phyloP scores from a whole-genome alignment of 2,797 vertebrate genomes.

The Sitta carolinensis region DNA sequence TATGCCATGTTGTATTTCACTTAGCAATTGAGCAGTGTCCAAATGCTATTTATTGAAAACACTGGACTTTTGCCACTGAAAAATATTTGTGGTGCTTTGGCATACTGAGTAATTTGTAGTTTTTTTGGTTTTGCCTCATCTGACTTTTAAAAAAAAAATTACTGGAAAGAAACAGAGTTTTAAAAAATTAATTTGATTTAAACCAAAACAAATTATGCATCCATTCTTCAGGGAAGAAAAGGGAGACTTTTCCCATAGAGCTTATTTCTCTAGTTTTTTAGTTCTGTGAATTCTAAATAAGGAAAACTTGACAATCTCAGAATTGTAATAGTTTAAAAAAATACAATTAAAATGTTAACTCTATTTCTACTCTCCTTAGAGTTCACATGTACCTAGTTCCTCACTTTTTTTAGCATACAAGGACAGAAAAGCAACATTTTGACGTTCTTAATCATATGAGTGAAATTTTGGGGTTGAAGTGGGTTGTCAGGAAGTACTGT shows the following conservation, averaged over 20 bases:
- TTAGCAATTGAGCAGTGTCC: background rate
- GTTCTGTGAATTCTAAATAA: background rate
- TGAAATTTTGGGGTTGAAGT: slow-evolving; percentile 9
- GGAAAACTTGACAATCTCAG: background rate
- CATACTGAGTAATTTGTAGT: slow-evolving; percentile 15
- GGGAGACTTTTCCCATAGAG: background rate
- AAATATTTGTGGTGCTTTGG: slow-evolving; percentile 52
- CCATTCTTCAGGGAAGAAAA: background rate
- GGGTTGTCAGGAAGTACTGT: background rate
- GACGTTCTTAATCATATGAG: slow-evolving; percentile 1
- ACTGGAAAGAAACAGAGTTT: slow-evolving; percentile 4
- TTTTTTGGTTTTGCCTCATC: slow-evolving; percentile 30
- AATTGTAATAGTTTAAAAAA: background rate
- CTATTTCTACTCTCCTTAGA: background rate
- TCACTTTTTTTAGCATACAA: background rate
- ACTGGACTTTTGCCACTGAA: slow-evolving; percentile 19
- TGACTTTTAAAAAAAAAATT: background rate
- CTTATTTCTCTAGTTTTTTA: background rate
- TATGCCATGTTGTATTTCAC: slow-evolving; percentile 26
- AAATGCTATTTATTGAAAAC: slow-evolving; percentile 46
- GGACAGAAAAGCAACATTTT: background rate
- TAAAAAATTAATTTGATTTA: background rate
- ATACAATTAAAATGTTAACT: background rate
- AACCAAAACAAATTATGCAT: slow-evolving; percentile 1
- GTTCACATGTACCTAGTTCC: background rate